Conservation (phyloP, 2,888 invertebrate genomes). For the Unio delphinus region DNA sequence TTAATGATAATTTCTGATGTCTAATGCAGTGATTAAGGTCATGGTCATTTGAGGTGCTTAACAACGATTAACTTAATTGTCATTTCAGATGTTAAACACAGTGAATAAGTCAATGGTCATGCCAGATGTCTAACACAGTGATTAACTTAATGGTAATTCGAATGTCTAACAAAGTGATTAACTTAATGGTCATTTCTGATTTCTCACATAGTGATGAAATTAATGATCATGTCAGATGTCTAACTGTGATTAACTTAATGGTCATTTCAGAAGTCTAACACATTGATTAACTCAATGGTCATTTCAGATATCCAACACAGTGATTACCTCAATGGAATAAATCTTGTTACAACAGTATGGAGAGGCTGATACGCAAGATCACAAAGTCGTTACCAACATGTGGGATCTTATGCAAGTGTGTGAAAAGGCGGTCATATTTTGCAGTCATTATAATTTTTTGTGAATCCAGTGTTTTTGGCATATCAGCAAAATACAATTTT, state of each 20-base stretch:
- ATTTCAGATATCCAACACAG: slow-evolving; percentile 36
- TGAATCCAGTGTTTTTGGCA: too few species aligned
- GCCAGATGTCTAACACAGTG: too few species aligned
- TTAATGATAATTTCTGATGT: slow-evolving; percentile 23
- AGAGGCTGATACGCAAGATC: slow-evolving; percentile 22
- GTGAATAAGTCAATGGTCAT: too few species aligned
- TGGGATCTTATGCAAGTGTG: slow-evolving; percentile 45
- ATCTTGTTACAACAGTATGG: slow-evolving; percentile 40
- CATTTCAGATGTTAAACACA: too few species aligned
- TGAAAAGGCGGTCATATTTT: background rate
- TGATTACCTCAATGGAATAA: slow-evolving; percentile 40
- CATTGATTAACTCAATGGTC: slow-evolving; percentile 23
- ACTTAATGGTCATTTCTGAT: background rate
- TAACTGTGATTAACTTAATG: slow-evolving; percentile 22
- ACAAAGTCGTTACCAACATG: slow-evolving; percentile 41
- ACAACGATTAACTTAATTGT: too few species aligned
- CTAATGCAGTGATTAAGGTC: slow-evolving; percentile 31
- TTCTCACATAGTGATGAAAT: slow-evolving; percentile 23
- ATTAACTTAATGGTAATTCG: background rate
- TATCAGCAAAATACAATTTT: too few species aligned
- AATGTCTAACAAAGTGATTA: slow-evolving; percentile 3
- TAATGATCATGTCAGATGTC: slow-evolving; percentile 30
- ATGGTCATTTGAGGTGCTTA: slow-evolving; percentile 15
- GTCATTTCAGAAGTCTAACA: slow-evolving; percentile 29
- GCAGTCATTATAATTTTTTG: background rate